Evolutionary conservation across 2,888 invertebrate genomes (phyloP).

Genomic region (Xestia rhomboidea): DNA sequence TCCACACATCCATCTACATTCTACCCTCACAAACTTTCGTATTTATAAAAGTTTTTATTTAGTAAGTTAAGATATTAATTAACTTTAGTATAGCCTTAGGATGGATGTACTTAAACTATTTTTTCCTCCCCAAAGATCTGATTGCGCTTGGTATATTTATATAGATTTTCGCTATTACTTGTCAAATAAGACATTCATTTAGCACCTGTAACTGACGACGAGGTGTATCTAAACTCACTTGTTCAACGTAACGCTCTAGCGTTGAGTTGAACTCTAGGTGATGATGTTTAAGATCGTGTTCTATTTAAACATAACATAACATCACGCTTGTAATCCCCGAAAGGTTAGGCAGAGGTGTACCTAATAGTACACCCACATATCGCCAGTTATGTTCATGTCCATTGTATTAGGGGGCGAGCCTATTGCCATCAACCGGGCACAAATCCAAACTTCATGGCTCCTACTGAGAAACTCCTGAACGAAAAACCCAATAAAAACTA

Average conservation of each 20-base stretch:
- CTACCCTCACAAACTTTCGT: background rate
- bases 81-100: background rate
- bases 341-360: too few species aligned
- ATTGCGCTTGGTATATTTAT: background rate
- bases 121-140: background rate
- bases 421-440: too few species aligned
- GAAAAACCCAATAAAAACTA: too few species aligned
- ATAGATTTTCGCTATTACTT: background rate
- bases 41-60: background rate
- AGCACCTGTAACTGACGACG: background rate
- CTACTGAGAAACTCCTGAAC: too few species aligned
- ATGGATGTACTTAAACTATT: background rate
- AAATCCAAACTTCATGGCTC: too few species aligned
- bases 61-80: background rate
- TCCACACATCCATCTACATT: background rate
- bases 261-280: conserved; percentile 15
- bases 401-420: too few species aligned
- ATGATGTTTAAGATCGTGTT: background rate
- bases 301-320: background rate
- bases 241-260: too few species aligned
- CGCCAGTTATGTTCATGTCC: too few species aligned
- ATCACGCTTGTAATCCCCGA: too few species aligned
- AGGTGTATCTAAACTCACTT: background rate
- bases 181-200: background rate
- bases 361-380: too few species aligned